phyloP scores from a whole-genome alignment of 2,797 vertebrate species.

The Huso huso region DNA sequence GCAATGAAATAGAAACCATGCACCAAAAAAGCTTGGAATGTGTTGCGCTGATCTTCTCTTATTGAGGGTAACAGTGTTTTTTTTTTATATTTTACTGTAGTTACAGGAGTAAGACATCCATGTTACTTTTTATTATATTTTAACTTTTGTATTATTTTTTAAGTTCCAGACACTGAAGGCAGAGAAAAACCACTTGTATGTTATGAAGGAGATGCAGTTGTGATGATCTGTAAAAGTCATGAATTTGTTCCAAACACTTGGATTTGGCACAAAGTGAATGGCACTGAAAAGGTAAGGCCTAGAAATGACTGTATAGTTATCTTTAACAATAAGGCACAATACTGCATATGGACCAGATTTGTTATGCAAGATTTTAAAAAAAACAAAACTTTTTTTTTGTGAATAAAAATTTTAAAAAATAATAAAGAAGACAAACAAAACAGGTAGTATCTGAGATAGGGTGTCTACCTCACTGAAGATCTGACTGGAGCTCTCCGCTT shows the following conservation, averaged over 20 bases:
- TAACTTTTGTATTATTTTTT: slow-evolving; percentile 15
- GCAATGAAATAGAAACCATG: too few species aligned
- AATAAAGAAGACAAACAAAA: background rate
- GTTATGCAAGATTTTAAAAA: background rate
- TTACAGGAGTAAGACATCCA: too few species aligned
- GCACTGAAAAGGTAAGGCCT: slow-evolving; percentile 61
- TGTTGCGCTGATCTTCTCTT: too few species aligned
- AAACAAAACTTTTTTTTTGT: too few species aligned
- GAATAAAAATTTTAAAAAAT: background rate
- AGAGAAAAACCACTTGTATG: slow-evolving; percentile 62
- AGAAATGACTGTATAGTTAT: background rate
- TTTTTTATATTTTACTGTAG: too few species aligned
- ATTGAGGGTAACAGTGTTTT: too few species aligned
- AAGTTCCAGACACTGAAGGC: slow-evolving; percentile 62
- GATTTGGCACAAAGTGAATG: slow-evolving; percentile 70
- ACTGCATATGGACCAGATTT: background rate
- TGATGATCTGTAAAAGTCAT: slow-evolving; percentile 59
- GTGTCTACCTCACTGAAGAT: too few species aligned
- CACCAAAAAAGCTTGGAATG: too few species aligned
- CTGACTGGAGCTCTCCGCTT: too few species aligned
- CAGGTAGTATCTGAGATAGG: background rate
- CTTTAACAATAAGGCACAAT: slow-evolving; percentile 9
- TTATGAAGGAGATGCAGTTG: slow-evolving; percentile 63
- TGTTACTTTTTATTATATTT: slow-evolving; percentile 8
- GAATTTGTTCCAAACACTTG: slow-evolving; percentile 49